phyloP scores from a whole-genome alignment of 1,140 invertebrate species.

The Drosophila rufa region DNA sequence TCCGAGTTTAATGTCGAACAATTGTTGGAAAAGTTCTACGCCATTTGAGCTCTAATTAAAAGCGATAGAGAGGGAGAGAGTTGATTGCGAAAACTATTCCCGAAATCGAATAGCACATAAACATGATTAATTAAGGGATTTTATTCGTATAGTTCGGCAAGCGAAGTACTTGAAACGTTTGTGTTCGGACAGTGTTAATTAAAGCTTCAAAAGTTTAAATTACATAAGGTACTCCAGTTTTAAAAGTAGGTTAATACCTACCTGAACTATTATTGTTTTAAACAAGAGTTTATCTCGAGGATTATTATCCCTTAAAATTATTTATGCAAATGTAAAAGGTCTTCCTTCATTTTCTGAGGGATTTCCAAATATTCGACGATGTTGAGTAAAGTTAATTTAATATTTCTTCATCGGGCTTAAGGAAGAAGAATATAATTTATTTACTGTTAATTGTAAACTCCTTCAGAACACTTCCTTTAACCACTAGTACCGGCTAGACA shows the following conservation, averaged over 20 bases:
- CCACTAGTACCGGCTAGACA: conserved; percentile 12
- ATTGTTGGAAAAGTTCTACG: conserved; percentile 9
- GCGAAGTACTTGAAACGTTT: not conserved
- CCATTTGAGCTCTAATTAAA: conserved; percentile 15
- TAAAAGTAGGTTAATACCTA: not conserved
- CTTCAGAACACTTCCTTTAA: not conserved
- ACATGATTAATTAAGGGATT: conserved; percentile 11
- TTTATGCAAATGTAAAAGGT: too few species aligned
- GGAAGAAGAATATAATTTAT: too few species aligned
- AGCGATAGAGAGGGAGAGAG: not conserved
- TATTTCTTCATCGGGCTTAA: too few species aligned
- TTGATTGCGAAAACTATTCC: conserved; percentile 1
- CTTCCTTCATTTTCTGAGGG: too few species aligned
- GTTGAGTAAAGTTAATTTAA: too few species aligned
- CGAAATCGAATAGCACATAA: conserved; percentile 6
- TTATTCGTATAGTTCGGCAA: not conserved
- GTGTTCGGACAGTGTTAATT: not conserved
- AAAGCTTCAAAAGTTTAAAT: not conserved
- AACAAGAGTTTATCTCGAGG: too few species aligned
- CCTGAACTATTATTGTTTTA: not conserved
- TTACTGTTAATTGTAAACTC: not conserved
- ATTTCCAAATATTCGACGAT: too few species aligned
- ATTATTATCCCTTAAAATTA: too few species aligned
- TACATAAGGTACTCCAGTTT: not conserved
- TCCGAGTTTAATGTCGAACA: conserved; percentile 19